These are phyloP conservation scores for Zygogramma bicolorata DNA, from an alignment of 2,888 invertebrate species.

Conservation along the genomic window DNA sequence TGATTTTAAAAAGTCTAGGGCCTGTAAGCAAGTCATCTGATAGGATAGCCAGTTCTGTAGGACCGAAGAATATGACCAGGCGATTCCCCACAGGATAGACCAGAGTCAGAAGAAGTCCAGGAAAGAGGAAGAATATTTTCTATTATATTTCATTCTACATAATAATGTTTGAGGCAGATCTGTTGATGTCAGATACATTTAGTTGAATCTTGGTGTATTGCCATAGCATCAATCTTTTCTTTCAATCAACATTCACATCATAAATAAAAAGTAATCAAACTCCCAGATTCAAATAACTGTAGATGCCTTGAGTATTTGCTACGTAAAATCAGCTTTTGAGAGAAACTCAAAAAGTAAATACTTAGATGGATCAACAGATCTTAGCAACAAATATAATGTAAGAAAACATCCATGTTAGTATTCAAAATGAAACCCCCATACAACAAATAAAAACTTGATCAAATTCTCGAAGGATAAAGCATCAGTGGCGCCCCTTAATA, in stretches of 20 bases:
- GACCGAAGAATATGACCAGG: slow-evolving; percentile 37
- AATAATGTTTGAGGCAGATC: neutral
- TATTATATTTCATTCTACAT: slow-evolving; percentile 49
- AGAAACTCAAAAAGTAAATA: neutral
- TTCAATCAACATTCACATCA: too few relatives aligned
- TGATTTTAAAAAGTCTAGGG: slow-evolving; percentile 91
- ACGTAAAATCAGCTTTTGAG: too few relatives aligned
- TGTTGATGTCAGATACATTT: neutral
- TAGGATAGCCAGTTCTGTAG: slow-evolving; percentile 90
- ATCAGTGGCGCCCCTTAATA: too few relatives aligned
- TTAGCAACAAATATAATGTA: neutral
- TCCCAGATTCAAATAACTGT: too few relatives aligned
- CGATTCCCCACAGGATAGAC: slow-evolving; percentile 45
- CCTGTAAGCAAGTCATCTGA: slow-evolving; percentile 91
- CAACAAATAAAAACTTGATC: too few relatives aligned
- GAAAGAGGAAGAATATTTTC: slow-evolving; percentile 49
- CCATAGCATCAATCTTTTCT: too few relatives aligned
- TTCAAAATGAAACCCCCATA: neutral
- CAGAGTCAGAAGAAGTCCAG: slow-evolving; percentile 32
- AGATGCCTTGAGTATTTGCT: too few relatives aligned
- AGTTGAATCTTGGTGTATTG: neutral
- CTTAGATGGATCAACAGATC: neutral
- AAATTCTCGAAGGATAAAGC: too few relatives aligned
- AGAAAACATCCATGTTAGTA: neutral
- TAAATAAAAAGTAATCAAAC: too few relatives aligned